Evolutionary conservation across 2,113 vertebrate species (phyloP).

Genomic region (Bombycilla garrulus): DNA sequence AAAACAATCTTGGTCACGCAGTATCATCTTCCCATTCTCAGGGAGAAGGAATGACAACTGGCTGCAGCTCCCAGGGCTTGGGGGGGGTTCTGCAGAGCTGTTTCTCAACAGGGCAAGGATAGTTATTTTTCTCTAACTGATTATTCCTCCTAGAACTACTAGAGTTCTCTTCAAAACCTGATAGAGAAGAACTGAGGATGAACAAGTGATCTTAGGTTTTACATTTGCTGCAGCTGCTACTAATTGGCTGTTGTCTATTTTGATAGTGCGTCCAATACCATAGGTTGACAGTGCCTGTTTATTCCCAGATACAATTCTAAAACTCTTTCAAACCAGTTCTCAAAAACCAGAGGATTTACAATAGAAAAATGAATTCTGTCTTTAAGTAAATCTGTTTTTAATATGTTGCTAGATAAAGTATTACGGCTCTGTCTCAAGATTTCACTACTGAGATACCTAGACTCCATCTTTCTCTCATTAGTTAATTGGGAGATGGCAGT

Average conservation of each 20-base stretch:
- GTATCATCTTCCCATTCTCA: neutral
- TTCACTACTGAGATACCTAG: neutral
- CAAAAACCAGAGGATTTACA: neutral
- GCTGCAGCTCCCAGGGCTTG: neutral
- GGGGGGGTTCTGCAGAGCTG: neutral
- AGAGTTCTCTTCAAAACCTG: neutral
- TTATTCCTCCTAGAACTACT: constrained; percentile 1
- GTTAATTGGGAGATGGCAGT: neutral
- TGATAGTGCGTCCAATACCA: neutral
- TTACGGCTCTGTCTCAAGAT: neutral
- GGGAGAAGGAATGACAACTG: constrained; percentile 6
- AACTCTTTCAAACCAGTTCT: neutral
- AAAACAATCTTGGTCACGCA: neutral
- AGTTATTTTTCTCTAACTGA: neutral
- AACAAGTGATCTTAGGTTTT: neutral
- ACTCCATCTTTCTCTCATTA: neutral
- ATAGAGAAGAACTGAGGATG: neutral
- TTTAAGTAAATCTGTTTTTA: neutral
- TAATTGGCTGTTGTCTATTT: neutral
- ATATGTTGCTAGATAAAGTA: neutral
- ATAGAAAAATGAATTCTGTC: neutral
- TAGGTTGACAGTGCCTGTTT: neutral
- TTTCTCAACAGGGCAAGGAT: neutral
- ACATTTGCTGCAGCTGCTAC: neutral
- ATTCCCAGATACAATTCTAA: neutral